Percentiles rank a stretch among this genome's conserved stretches.
These are phyloP conservation scores for Philaethria dido DNA, from an alignment of 2,888 invertebrate genomes.

Conservation along the genomic window DNA sequence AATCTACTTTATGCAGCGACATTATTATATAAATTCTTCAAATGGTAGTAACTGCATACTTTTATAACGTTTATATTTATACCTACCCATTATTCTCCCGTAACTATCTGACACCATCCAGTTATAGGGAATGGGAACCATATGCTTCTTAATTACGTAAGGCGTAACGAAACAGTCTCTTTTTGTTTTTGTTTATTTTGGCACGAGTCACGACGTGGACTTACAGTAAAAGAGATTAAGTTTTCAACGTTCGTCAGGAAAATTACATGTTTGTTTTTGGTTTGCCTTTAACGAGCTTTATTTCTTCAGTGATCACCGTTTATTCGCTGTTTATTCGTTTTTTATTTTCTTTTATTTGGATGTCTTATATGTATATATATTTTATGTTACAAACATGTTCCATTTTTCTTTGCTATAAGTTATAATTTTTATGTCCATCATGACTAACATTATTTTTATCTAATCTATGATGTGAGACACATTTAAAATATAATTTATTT, in stretches of 20 bases:
- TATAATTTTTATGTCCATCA: neutral
- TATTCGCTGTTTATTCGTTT: neutral
- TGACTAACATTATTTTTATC: neutral
- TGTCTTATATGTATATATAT: neutral
- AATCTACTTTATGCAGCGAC: neutral
- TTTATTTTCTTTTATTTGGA: neutral
- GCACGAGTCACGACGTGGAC: slow-evolving; percentile 48
- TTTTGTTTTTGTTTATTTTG: slow-evolving; percentile 57
- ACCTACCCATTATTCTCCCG: slow-evolving; percentile 32
- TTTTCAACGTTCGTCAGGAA: slow-evolving; percentile 46
- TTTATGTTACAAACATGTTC: neutral
- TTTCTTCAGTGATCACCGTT: slow-evolving; percentile 12
- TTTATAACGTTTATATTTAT: slow-evolving; percentile 22
- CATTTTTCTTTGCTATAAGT: neutral
- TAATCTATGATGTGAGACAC: neutral
- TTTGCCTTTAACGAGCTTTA: slow-evolving; percentile 21
- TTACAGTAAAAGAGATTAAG: slow-evolving; percentile 42
- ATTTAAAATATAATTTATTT: neutral
- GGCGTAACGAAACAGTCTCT: slow-evolving; percentile 49
- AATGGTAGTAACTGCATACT: neutral
- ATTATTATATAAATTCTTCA: neutral
- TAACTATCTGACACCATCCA: slow-evolving; percentile 40
- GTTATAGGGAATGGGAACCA: slow-evolving; percentile 48
- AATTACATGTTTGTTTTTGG: slow-evolving; percentile 35
- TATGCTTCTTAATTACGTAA: slow-evolving; percentile 54